These are phyloP conservation scores for Epinephelus moara DNA, from an alignment of 2,113 vertebrate species.

Conservation along the genomic window DNA sequence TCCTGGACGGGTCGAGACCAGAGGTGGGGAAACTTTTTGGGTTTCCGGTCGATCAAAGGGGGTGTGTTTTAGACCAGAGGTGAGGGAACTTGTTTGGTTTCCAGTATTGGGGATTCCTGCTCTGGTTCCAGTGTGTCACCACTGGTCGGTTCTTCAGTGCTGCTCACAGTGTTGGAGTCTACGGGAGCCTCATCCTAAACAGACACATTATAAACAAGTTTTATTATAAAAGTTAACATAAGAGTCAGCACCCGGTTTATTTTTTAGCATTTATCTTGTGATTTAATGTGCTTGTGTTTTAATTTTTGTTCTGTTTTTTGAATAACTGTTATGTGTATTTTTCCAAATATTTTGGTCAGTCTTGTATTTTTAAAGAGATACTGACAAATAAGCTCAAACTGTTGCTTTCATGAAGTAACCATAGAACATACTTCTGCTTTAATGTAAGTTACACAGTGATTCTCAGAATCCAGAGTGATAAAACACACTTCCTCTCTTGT, in stretches of 20 bases:
- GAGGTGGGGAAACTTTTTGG: neutral
- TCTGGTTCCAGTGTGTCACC: constrained; percentile 53
- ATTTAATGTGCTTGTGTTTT: neutral
- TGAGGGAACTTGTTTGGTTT: constrained; percentile 78
- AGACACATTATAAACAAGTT: neutral
- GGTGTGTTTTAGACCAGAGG: constrained; percentile 67
- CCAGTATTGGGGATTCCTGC: constrained; percentile 63
- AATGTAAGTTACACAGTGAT: neutral
- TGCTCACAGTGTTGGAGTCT: constrained; percentile 90
- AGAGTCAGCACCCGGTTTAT: neutral
- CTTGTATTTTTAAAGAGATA: neutral
- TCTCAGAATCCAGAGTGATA: neutral
- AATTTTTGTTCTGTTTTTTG: neutral
- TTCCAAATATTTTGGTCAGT: neutral
- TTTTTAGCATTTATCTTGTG: neutral
- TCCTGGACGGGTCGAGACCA: constrained; percentile 29
- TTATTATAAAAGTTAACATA: neutral
- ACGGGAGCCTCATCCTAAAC: constrained; percentile 90
- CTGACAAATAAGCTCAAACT: neutral
- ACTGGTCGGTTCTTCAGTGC: constrained; percentile 82
- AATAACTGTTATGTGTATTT: no score
- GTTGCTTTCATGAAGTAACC: neutral
- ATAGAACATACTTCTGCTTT: neutral
- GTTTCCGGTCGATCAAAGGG: neutral
- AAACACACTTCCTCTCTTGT: neutral